phyloP scores from a whole-genome alignment of 2,888 invertebrate genomes.

The Polyommatus iphigenia region DNA sequence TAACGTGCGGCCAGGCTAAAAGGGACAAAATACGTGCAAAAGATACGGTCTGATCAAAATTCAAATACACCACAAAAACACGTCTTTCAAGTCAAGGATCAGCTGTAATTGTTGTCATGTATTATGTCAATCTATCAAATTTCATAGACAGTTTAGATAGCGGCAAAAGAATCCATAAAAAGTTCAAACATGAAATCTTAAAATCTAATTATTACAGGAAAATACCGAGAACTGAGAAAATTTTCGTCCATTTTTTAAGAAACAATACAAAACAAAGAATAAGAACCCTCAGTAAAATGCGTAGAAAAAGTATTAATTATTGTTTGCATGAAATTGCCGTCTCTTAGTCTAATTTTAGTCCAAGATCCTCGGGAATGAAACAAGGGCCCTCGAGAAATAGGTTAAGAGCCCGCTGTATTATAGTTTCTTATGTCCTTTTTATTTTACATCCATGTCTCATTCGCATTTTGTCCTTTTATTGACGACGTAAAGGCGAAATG shows the following conservation, averaged over 20 bases:
- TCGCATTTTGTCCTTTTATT: slow-evolving; percentile 23
- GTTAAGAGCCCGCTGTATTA: slow-evolving; percentile 20
- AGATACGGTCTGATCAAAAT: too few species aligned
- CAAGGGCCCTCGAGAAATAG: slow-evolving; percentile 22
- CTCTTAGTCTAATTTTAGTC: slow-evolving; percentile 21
- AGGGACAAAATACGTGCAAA: too few species aligned
- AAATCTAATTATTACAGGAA: too few species aligned
- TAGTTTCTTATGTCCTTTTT: slow-evolving; percentile 27
- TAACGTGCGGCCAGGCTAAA: too few species aligned
- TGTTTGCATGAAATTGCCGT: slow-evolving; percentile 12
- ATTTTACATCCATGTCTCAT: slow-evolving; percentile 26
- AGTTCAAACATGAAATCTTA: too few species aligned
- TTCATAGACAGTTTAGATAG: too few species aligned
- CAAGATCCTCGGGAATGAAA: slow-evolving; percentile 19
- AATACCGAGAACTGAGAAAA: too few species aligned
- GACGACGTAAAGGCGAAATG: background rate
- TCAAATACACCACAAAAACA: too few species aligned
- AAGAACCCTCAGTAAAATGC: background rate
- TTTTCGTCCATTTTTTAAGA: background rate
- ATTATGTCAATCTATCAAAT: too few species aligned
- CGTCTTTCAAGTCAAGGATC: too few species aligned
- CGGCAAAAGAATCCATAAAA: too few species aligned
- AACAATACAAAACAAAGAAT: background rate
- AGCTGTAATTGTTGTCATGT: too few species aligned
- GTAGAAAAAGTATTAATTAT: slow-evolving; percentile 14